Conservation (phyloP, 2,797 vertebrate species). For the Acanthurus leucopareius region DNA sequence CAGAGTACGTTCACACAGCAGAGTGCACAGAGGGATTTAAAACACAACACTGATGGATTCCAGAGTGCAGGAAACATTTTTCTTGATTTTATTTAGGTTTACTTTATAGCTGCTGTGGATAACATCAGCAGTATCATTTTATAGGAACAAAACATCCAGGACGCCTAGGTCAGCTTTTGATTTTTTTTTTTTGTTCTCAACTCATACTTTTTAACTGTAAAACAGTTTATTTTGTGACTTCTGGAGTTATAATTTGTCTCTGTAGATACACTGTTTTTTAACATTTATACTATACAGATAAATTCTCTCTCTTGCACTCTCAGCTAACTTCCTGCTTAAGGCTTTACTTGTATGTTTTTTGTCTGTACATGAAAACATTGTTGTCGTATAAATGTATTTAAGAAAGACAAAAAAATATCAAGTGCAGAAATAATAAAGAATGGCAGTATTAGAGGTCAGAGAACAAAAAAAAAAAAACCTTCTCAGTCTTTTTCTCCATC, state of each 20-base stretch:
- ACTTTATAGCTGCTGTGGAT: not conserved
- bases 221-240: too few species aligned
- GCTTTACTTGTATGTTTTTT: conserved; percentile 2
- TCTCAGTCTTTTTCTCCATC: conserved; percentile 23
- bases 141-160: not conserved
- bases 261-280: not conserved
- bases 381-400: not conserved
- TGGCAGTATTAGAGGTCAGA: conserved; percentile 15
- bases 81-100: not conserved
- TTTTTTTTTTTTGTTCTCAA: not conserved
- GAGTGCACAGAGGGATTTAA: not conserved
- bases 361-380: not conserved
- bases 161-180: conserved; percentile 12
- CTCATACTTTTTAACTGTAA: not conserved
- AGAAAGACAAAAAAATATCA: conserved; percentile 12
- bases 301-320: not conserved
- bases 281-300: not conserved
- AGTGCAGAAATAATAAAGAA: conserved; percentile 6
- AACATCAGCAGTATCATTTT: too few species aligned
- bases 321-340: not conserved
- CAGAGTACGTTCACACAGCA: not conserved
- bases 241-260: not conserved
- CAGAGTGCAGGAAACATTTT: not conserved
- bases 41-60: not conserved
- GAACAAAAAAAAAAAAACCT: conserved; percentile 19